Evolutionary conservation across 2,888 invertebrate genomes (phyloP), one percentile per base, ranked within the genome.

Genomic region (Rhabditophanes sp.): DNA sequence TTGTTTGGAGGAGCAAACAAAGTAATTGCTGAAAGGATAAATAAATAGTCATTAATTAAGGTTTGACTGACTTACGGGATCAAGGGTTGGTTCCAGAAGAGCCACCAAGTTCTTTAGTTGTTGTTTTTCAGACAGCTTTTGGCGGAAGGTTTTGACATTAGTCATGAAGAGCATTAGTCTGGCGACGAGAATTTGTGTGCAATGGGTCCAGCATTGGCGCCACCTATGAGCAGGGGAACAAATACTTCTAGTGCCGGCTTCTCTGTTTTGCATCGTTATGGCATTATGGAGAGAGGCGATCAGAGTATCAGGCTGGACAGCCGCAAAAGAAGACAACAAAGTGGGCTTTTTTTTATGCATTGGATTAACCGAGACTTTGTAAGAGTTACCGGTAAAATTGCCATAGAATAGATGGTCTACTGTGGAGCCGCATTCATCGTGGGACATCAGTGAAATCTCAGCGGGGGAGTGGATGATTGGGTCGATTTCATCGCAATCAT

Each of bases 51-150:
- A 21, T 9, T 8, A 26, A 26, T 55, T 69, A 18, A 14, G 22
- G 6, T 3, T 3, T 9, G 8, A 32, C 3, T 16, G 12, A 4
- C 40, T 68, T 56, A 75, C 75, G 40, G 76, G 76, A 50, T 76
- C 76, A 48, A 75, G 71, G 28, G 75, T 75, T 9, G 75, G 72
- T 51, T 76, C 75, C 25, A 76, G 62, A 9, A 75, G 71, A 38
- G 75, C 72, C 4, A 75, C 71, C 28, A 76, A 60, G 25, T 73
- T 72, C 50, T 73, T 71, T 27, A 75, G 65, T 45, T 75, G 73
- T 8, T 73, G 72, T 41, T 73, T 72, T 39, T 71, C 70, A 31
- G 73, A 69, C 17, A 76, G 62, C 43, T 71, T 67, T 37, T 68
- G 66, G 46, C 74, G 74, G 37, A 74, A 73, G 33, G 68, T 66